Percentiles rank a stretch among this genome's conserved stretches.
Evolutionary conservation across 92 coral and sea anemone species (phyloP).

Genomic region (Actinernus sp.): DNA sequence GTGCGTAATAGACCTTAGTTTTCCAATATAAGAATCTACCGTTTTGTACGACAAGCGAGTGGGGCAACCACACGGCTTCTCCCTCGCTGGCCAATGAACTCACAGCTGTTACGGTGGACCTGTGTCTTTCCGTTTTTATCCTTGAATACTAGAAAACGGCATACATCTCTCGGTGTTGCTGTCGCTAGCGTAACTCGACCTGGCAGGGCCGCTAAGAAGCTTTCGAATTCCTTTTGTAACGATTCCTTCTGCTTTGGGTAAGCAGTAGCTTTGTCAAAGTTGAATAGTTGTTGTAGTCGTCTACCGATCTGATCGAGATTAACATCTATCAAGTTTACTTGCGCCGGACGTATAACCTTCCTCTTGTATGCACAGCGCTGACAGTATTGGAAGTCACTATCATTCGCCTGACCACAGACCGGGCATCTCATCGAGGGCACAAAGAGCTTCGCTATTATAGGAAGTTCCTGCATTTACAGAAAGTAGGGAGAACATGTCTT

Average conservation of each 20-base stretch:
- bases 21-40: constrained; percentile 53
- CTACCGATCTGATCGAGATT: constrained; percentile 12
- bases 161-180: constrained; percentile 17
- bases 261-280: constrained; percentile 14
- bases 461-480: constrained; percentile 68
- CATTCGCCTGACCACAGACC: constrained; percentile 57
- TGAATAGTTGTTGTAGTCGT: constrained; percentile 40
- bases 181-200: constrained; percentile 17
- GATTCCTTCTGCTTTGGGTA: constrained; percentile 53
- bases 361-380: constrained; percentile 61
- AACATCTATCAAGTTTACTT: neutral
- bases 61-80: constrained; percentile 24
- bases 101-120: constrained; percentile 41
- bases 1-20: constrained; percentile 46
- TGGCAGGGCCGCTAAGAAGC: constrained; percentile 17
- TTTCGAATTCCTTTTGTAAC: constrained; percentile 18
- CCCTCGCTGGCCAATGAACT: constrained; percentile 15
- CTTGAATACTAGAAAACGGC: constrained; percentile 59
- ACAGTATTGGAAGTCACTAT: constrained; percentile 62
- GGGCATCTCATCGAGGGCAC: constrained; percentile 55
- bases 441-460: constrained; percentile 13
- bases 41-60: constrained; percentile 31
- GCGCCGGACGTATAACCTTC: neutral
- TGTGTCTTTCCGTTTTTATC: constrained; percentile 59
- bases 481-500: too few species aligned